Evolutionary conservation across 2,797 vertebrate species (phyloP).

Genomic region (Bovichtus variegatus): DNA sequence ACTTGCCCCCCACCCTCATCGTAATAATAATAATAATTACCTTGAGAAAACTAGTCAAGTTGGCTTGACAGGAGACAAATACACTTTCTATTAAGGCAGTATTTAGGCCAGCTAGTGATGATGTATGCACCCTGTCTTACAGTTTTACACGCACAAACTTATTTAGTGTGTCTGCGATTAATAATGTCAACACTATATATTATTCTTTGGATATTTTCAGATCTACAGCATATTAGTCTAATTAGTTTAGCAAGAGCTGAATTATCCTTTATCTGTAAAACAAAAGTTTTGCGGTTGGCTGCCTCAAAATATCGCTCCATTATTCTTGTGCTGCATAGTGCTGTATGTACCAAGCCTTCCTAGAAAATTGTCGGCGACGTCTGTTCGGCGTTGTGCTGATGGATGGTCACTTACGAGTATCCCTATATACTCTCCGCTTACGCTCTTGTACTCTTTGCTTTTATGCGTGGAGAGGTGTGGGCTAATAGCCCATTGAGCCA

Average conservation of each 20-base stretch:
- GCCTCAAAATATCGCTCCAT: slow-evolving; percentile 21
- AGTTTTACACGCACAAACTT: not conserved
- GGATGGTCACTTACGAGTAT: slow-evolving; percentile 54
- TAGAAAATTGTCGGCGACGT: slow-evolving; percentile 12
- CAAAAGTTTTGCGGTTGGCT: not conserved
- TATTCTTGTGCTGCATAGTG: not conserved
- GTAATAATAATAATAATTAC: slow-evolving; percentile 34
- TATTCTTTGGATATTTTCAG: not conserved
- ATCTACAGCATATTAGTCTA: not conserved
- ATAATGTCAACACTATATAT: not conserved
- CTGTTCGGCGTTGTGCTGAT: slow-evolving; percentile 42
- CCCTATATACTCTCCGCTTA: slow-evolving; percentile 49
- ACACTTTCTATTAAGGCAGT: not conserved
- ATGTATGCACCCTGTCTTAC: not conserved
- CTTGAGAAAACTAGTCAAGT: slow-evolving; percentile 4
- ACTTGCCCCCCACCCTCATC: slow-evolving; percentile 15
- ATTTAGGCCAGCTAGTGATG: not conserved
- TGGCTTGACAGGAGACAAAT: not conserved
- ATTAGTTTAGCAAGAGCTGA: not conserved
- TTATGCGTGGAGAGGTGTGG: slow-evolving; percentile 52
- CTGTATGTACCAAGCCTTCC: slow-evolving; percentile 2
- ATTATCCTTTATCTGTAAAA: slow-evolving; percentile 5
- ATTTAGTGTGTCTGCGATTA: not conserved
- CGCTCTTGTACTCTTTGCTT: slow-evolving; percentile 42
- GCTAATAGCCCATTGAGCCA: slow-evolving; percentile 61